These are phyloP conservation scores for Orthonyx spaldingii DNA, from an alignment of 2,113 vertebrate species.

Conservation along the genomic window DNA sequence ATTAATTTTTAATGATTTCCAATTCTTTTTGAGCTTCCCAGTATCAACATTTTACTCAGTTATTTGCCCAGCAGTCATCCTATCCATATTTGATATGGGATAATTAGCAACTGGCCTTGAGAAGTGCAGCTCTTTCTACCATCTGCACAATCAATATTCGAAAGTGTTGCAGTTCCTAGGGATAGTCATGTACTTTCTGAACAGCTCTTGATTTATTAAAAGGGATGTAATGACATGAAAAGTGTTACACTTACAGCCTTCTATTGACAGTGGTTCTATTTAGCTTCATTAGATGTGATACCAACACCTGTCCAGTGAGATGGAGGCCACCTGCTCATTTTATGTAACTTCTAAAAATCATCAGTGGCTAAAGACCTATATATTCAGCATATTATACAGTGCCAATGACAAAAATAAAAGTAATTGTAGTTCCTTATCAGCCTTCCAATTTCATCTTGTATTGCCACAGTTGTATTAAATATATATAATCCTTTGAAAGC, in stretches of 20 bases:
- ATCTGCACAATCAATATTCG: constrained; percentile 5
- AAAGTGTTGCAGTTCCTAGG: not conserved
- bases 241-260: not conserved
- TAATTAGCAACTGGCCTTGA: constrained; percentile 43
- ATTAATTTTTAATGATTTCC: constrained; percentile 38
- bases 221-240: not conserved
- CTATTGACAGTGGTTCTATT: constrained; percentile 28
- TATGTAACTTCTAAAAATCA: not conserved
- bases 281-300: constrained; percentile 7
- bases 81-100: constrained; percentile 28
- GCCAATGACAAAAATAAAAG: not conserved
- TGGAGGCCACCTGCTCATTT: constrained; percentile 19
- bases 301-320: not conserved
- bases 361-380: not conserved
- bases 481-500: not conserved
- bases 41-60: constrained; percentile 6
- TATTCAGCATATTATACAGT: not conserved
- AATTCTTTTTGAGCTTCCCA: not conserved
- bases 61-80: constrained; percentile 12
- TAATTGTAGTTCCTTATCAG: not conserved
- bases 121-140: not conserved
- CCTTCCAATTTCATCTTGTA: not conserved
- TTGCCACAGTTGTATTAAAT: not conserved
- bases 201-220: constrained; percentile 29
- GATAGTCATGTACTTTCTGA: not conserved